phyloP scores from a whole-genome alignment of 1,140 invertebrate species.

The Antheraea pernyi region DNA sequence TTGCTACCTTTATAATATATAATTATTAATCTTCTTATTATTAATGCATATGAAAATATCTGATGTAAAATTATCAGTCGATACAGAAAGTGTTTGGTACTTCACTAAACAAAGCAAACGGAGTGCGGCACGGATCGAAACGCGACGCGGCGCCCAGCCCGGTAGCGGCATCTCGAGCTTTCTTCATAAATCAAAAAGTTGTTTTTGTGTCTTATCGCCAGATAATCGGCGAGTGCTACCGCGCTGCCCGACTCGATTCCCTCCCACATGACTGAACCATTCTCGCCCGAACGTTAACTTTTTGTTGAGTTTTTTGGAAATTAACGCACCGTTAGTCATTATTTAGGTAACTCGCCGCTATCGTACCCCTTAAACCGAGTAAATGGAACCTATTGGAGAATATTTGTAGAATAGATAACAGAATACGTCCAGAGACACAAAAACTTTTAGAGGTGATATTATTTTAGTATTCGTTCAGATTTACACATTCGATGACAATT shows the following conservation, averaged over 20 bases:
- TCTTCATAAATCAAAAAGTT: conserved; percentile 78
- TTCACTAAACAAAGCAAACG: conserved; percentile 43
- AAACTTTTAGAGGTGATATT: too few species aligned
- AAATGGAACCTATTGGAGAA: conserved; percentile 49
- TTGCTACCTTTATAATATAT: too few species aligned
- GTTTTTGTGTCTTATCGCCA: conserved; percentile 73
- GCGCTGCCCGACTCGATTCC: conserved; percentile 33
- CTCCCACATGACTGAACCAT: conserved; percentile 16
- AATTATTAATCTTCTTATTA: too few species aligned
- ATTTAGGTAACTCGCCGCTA: conserved; percentile 28
- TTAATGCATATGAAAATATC: too few species aligned
- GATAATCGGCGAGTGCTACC: conserved; percentile 70
- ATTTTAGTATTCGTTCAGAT: too few species aligned
- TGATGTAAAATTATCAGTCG: background rate
- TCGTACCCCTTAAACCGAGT: conserved; percentile 27
- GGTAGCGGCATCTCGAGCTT: conserved; percentile 65
- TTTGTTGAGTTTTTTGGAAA: conserved; percentile 46
- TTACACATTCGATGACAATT: too few species aligned
- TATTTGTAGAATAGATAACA: conserved; percentile 46
- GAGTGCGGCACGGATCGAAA: background rate
- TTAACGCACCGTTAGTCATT: conserved; percentile 46
- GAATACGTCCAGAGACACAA: background rate
- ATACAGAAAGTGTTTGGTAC: conserved; percentile 18
- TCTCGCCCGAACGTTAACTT: conserved; percentile 43
- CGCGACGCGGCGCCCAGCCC: conserved; percentile 48